Base-by-base conservation (phyloP, 2,113 vertebrate genomes). In the Galemys pyrenaicus region DNA sequence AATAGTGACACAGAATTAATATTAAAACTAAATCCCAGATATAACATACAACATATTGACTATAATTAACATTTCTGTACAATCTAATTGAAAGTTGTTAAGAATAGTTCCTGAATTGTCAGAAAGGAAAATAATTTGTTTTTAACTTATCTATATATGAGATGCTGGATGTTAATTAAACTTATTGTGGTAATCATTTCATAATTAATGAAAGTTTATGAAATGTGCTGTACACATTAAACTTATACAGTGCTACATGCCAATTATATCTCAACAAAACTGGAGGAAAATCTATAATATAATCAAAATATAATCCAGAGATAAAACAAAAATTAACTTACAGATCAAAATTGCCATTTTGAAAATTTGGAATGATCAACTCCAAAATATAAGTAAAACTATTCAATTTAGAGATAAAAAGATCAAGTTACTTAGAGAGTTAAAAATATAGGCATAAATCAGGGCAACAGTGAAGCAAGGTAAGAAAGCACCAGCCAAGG, bases 351-450 rank as follows among this genome's bases (percentile, higher is more conserved):
- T 26, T 87, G 17, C 17, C 4, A 70, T 75, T 22, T 46, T 46
- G 70, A 49, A 73, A 62, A 89, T 19, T 9, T 26, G 26, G 41
- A 51, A 87, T 64, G 68, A 88, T 41, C 44, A 54, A 75, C 26
- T 92, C 46, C 41, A 84, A 90, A 64, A 73, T 15, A 49, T 90
- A 62, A 90, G 49, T 86, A 35, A 37, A 46, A 71, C 39, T n/a
- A 41, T 17, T 67, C 54, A 9, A 41, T 73, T 81, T 89, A 49
- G 78, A 89, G 44, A 39, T 19, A 78, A 35, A 74, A 56, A 77
- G 28, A 51, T 67, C 28, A 60, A 74, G 35, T 67, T 71, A 58
- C 17, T 73, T 26, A 26, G 3, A 64, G 10, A 74, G 16, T 41
- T 46, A 44, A 79, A 62, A 58, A 67, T 26, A 15, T n/a, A 81